Evolutionary conservation across 2,797 vertebrate genomes (phyloP), one percentile per base, ranked within the genome.

Genomic region (Anolis apletophallus): DNA sequence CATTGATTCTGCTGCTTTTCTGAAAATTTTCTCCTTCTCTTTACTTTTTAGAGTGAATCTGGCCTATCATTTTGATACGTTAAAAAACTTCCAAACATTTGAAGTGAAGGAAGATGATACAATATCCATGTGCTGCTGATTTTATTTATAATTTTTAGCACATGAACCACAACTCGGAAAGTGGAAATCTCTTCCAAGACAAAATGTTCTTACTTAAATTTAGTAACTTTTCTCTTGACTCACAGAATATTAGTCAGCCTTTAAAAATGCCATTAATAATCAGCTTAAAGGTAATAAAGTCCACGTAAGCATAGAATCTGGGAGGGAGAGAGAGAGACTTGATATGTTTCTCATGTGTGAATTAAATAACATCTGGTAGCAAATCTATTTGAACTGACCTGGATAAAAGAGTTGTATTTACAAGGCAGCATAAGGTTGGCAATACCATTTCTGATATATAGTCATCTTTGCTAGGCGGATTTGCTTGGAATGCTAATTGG

Each of bases 381-480:
- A 87, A 19, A 72, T 79, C 82, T 83, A 73, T 87, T 91, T 91
- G 83, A 85, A 88, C 88, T 94, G 80, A 83, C 3, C 61, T 85
- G 57, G 50, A 29, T 88, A 87, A 12, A 64, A 67, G 57, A 83
- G 29, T 85, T 83, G 36, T 55, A 81, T 87, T 59, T 64, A 0
- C 40, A 64, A 67, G 85, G 81, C 93, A 88, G 79, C 10, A 80
- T 80, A 88, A 87, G 36, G 50, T 80, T 77, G 71, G 10, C 89
- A 91, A 88, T 72, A 80, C 77, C 67, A 87, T 80, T 81, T 55
- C 52, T 77, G 26, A 84, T 84, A 82, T 0, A 78, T 12, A 85
- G 34, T 64, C 88, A 36, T 64, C 50, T 89, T 93, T 89, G 83
- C 36, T 88, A 83, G 46, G 86, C 84, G 87, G 78, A 88, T 81